Evolutionary conservation across 2,113 vertebrate genomes (phyloP).

Genomic region (Tetraodon nigroviridis): DNA sequence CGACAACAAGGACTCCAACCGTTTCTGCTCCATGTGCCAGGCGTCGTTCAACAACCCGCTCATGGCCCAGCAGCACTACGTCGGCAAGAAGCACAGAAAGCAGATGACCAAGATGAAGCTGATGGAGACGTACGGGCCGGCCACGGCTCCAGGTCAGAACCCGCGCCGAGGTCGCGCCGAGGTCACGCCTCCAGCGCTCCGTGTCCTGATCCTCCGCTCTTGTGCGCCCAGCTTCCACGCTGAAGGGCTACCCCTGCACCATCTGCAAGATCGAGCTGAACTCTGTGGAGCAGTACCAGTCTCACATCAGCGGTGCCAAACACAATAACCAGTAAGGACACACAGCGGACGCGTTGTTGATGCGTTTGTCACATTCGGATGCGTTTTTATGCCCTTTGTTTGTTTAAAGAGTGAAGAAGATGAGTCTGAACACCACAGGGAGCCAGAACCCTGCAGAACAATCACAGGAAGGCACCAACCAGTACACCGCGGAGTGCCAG

Average conservation of each 20-base stretch:
- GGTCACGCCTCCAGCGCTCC: not conserved
- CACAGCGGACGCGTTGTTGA: not conserved
- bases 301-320: slow-evolving; percentile 95
- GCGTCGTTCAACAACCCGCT: slow-evolving; percentile 95
- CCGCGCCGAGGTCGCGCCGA: not conserved
- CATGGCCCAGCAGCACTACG: slow-evolving; percentile 96
- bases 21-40: slow-evolving; percentile 92
- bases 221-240: slow-evolving; percentile 73
- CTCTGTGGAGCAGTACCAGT: slow-evolving; percentile 97
- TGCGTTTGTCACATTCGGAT: not conserved
- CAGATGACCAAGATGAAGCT: slow-evolving; percentile 91
- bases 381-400: not conserved
- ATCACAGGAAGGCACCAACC: not conserved
- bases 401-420: slow-evolving; percentile 62
- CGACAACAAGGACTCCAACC: slow-evolving; percentile 78
- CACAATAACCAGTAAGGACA: slow-evolving; percentile 91
- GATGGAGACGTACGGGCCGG: slow-evolving; percentile 89
- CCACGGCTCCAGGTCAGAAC: slow-evolving; percentile 66
- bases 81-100: slow-evolving; percentile 94
- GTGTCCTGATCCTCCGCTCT: not conserved
- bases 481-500: not conserved
- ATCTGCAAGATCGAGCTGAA: slow-evolving; percentile 93
- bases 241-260: slow-evolving; percentile 89
- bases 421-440: slow-evolving; percentile 7
- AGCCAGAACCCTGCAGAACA: slow-evolving; percentile 35